Evolutionary conservation across 2,113 vertebrate species (phyloP).

Genomic region (Loxodonta africana): DNA sequence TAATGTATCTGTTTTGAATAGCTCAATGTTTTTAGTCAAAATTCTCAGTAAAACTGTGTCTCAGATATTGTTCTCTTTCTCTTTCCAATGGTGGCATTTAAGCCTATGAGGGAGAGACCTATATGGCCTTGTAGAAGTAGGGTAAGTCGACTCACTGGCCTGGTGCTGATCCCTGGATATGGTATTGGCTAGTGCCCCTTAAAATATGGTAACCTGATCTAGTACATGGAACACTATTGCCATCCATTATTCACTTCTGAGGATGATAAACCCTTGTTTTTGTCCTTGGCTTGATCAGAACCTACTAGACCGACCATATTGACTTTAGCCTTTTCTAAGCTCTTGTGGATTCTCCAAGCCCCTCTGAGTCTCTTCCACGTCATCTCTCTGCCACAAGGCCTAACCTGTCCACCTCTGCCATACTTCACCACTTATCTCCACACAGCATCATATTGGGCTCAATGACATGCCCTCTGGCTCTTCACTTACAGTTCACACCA

Average conservation of each 20-base stretch:
- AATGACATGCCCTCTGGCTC: not conserved
- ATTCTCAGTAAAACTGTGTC: not conserved
- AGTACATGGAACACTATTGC: not conserved
- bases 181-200: not conserved
- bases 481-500: not conserved
- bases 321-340: not conserved
- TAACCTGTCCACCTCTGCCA: not conserved
- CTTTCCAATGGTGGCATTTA: not conserved
- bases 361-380: not conserved
- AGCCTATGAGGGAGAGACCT: not conserved
- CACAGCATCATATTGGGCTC: not conserved
- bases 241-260: not conserved
- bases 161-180: not conserved
- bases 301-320: not conserved
- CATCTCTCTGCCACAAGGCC: not conserved
- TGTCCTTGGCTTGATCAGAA: not conserved
- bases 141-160: not conserved
- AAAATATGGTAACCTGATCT: not conserved
- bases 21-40: slow-evolving; percentile 8
- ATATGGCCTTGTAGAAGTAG: not conserved
- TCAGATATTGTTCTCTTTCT: not conserved
- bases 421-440: not conserved
- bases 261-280: not conserved
- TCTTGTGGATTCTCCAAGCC: not conserved
- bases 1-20: not conserved